Conservation (phyloP, 2,113 vertebrate genomes). For the Oncorhynchus kisutch region DNA sequence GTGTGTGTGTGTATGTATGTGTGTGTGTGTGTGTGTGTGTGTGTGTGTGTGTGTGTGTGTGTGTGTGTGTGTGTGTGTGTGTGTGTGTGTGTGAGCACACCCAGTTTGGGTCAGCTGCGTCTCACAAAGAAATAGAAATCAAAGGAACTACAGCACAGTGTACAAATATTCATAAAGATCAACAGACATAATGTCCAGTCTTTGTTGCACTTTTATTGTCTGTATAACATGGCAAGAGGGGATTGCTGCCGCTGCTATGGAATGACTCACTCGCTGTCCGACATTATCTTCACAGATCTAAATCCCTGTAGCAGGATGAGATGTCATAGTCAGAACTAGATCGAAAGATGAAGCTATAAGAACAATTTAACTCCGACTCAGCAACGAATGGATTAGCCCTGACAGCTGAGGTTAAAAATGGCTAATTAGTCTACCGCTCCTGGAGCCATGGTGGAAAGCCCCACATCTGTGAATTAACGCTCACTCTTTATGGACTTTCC, state of each 20-base stretch:
- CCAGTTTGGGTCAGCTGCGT: not conserved
- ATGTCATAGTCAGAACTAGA: conserved; percentile 42
- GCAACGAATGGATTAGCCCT: conserved; percentile 27
- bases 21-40: not conserved
- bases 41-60: not conserved
- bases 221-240: not conserved
- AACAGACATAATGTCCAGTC: not conserved
- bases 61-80: not conserved
- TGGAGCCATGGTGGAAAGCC: conserved; percentile 38
- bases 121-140: not conserved
- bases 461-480: conserved; percentile 19
- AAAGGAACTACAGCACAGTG: not conserved
- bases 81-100: not conserved
- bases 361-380: conserved; percentile 49
- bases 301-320: conserved; percentile 17
- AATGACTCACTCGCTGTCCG: conserved; percentile 1
- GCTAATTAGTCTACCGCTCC: conserved; percentile 21
- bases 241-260: not conserved
- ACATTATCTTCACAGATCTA: not conserved
- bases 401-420: conserved; percentile 63
- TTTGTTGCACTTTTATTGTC: not conserved
- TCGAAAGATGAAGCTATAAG: conserved; percentile 32
- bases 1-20: not conserved
- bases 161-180: not conserved
- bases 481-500: conserved; percentile 17